Percentiles rank a stretch among this genome's conserved stretches.
These are phyloP conservation scores for Jaculus jaculus DNA, from an alignment of 2,113 vertebrate species.

Conservation along the genomic window DNA sequence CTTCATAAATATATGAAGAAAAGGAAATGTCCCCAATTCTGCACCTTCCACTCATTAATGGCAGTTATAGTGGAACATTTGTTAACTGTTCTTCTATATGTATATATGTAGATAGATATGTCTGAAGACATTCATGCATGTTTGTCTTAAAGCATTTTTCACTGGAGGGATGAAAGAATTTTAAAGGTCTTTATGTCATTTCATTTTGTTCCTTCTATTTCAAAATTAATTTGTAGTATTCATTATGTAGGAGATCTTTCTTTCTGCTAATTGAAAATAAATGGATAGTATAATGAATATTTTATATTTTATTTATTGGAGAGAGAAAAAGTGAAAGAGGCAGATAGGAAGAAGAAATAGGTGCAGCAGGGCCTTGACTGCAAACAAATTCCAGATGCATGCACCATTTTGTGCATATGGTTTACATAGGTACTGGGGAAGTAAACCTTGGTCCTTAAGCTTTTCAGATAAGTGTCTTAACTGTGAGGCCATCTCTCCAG, in stretches of 20 bases:
- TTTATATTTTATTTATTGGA: no score
- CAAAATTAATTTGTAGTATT: not conserved
- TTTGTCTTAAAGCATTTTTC: not conserved
- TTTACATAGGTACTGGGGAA: no score
- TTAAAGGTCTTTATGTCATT: not conserved
- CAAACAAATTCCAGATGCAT: no score
- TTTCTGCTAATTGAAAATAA: conserved; percentile 31
- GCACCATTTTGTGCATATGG: no score
- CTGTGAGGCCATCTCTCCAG: no score
- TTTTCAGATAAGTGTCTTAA: no score
- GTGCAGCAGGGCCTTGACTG: no score
- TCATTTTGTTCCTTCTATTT: conserved; percentile 9
- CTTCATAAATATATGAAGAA: not conserved
- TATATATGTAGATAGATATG: not conserved
- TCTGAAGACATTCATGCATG: not conserved
- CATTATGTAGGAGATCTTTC: not conserved
- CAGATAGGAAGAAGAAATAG: no score
- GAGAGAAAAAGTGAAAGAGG: no score
- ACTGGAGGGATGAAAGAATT: not conserved
- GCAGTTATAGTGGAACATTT: not conserved
- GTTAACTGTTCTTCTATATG: not conserved
- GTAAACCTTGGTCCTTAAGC: no score
- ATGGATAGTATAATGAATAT: conserved; percentile 13
- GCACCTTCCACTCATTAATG: not conserved
- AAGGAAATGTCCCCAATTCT: not conserved